phyloP scores from a whole-genome alignment of 2,888 invertebrate species.

The Drosophila prostipennis region DNA sequence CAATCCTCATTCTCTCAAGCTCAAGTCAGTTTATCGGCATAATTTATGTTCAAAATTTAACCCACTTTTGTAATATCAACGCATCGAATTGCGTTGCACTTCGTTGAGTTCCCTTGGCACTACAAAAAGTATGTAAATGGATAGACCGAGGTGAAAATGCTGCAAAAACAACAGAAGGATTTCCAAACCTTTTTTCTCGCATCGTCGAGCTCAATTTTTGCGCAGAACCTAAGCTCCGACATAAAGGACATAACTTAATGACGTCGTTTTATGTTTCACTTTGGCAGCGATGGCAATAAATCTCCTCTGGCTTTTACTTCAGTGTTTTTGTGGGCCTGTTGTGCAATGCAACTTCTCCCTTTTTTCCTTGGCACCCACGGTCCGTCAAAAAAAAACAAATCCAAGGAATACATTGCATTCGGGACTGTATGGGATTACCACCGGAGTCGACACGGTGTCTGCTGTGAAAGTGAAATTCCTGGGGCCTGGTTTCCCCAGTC shows the following conservation, averaged over 20 bases:
- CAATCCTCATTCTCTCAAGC: not conserved
- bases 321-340: conserved; percentile 25
- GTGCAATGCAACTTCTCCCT: conserved; percentile 31
- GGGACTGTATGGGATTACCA: conserved; percentile 25
- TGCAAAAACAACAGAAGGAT: conserved; percentile 20
- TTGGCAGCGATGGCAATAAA: conserved; percentile 72
- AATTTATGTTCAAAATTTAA: conserved; percentile 2
- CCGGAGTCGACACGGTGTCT: conserved; percentile 26
- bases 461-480: conserved; percentile 72
- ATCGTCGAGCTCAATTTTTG: conserved; percentile 9
- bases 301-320: conserved; percentile 46
- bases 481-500: too few species aligned
- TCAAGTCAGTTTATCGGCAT: not conserved
- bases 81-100: conserved; percentile 19
- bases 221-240: conserved; percentile 51
- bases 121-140: not conserved
- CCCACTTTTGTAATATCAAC: conserved; percentile 8
- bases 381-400: conserved; percentile 43
- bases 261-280: conserved; percentile 78
- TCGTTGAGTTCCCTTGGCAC: conserved; percentile 9
- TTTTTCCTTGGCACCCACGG: conserved; percentile 20
- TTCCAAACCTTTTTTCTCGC: conserved; percentile 1
- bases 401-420: conserved; percentile 59
- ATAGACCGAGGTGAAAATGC: conserved; percentile 8
- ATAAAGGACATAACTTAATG: conserved; percentile 77